A percentile compares a stretch with the other conserved stretches of the same genome.
These are phyloP conservation scores for Bombus cullumanus DNA, from an alignment of 1,140 invertebrate species.

Conservation along the genomic window DNA sequence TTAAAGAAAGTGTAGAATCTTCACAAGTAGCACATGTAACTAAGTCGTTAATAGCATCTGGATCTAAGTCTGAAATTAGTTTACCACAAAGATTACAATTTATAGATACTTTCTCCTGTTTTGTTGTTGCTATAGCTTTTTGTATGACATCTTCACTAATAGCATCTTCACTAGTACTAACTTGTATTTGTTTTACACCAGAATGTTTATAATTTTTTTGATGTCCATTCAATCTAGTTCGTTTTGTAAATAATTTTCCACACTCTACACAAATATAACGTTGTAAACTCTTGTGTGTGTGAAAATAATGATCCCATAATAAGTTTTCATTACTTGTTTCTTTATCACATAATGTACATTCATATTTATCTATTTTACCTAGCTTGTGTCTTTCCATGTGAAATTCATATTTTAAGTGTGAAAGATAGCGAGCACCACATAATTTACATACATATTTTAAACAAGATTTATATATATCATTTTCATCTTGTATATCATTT, in stretches of 20 bases:
- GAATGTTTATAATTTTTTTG: conserved; percentile 57
- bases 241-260: conserved; percentile 53
- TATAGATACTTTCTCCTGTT: conserved; percentile 18
- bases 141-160: conserved; percentile 18
- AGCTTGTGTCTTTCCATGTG: conserved; percentile 67
- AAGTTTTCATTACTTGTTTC: conserved; percentile 62
- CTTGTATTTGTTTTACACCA: conserved; percentile 42
- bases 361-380: conserved; percentile 57
- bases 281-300: conserved; percentile 57
- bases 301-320: conserved; percentile 66
- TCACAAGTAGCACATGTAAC: conserved; percentile 59
- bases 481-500: conserved; percentile 24
- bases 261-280: conserved; percentile 61
- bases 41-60: conserved; percentile 58
- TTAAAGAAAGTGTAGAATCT: conserved; percentile 52
- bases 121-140: conserved; percentile 30
- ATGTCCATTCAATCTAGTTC: conserved; percentile 50
- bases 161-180: conserved; percentile 11
- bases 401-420: conserved; percentile 62
- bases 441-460: conserved; percentile 54
- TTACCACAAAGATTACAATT: conserved; percentile 66
- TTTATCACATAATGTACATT: conserved; percentile 61
- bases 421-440: conserved; percentile 61
- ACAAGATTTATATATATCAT: conserved; percentile 27
- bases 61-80: conserved; percentile 57